Conservation (phyloP, 2,888 invertebrate species). For the Cheilosia grossa region DNA sequence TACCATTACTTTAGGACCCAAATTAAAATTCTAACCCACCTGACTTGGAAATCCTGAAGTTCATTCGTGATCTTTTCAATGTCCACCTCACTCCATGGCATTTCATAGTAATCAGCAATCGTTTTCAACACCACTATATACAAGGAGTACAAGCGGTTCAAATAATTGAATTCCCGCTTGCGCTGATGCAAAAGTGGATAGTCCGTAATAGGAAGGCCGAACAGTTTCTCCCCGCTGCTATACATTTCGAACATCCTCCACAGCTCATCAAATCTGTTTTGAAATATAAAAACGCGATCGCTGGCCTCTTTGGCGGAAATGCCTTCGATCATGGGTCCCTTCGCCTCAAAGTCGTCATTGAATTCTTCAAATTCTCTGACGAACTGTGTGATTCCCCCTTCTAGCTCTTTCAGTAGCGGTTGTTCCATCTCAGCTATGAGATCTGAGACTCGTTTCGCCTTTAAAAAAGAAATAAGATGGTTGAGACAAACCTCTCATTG, state of each 20-base stretch:
- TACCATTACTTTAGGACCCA: neutral
- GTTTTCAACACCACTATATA: conserved; percentile 93
- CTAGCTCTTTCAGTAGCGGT: conserved; percentile 89
- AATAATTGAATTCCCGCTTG: conserved; percentile 92
- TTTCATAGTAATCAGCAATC: conserved; percentile 93
- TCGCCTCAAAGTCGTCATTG: conserved; percentile 88
- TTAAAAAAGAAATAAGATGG: neutral
- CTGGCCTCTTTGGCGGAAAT: conserved; percentile 93
- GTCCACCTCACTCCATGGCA: conserved; percentile 92
- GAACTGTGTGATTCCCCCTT: conserved; percentile 88
- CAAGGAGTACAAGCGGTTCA: conserved; percentile 90
- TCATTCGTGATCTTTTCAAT: conserved; percentile 92
- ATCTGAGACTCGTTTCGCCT: conserved; percentile 79
- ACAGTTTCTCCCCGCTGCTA: conserved; percentile 92
- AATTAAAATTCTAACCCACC: conserved; percentile 82
- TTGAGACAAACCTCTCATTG: neutral
- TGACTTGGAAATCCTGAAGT: conserved; percentile 91
- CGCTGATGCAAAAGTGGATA: conserved; percentile 91
- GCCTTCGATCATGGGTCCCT: conserved; percentile 94
- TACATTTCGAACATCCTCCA: conserved; percentile 93
- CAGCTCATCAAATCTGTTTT: conserved; percentile 92
- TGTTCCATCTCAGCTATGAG: conserved; percentile 87
- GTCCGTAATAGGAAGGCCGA: conserved; percentile 92
- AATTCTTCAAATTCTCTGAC: conserved; percentile 87
- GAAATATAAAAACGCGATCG: conserved; percentile 90